Evolutionary conservation across 2,113 vertebrate species (phyloP).

Genomic region (Sula dactylatra): DNA sequence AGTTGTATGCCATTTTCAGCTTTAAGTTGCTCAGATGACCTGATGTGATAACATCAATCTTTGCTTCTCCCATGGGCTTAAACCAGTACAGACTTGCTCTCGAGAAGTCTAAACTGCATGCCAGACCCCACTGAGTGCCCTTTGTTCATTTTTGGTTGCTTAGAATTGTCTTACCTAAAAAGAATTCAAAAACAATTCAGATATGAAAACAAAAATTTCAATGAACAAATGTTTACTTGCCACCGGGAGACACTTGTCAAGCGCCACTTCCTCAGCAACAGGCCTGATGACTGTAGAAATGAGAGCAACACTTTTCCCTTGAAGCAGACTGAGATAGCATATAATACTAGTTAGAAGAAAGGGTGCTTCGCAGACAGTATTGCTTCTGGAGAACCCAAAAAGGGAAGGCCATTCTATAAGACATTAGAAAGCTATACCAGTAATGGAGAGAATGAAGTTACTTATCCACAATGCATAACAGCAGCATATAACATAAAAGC

Average conservation of each 20-base stretch:
- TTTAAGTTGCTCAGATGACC: background rate
- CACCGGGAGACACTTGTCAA: background rate
- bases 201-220: background rate
- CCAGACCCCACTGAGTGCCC: background rate
- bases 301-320: background rate
- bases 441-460: background rate
- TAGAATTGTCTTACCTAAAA: background rate
- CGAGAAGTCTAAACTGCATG: background rate
- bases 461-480: background rate
- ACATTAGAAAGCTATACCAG: background rate
- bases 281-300: background rate
- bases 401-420: background rate
- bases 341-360: background rate
- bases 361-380: background rate
- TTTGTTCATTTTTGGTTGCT: background rate
- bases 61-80: background rate
- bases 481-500: background rate
- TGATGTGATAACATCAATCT: background rate
- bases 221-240: background rate
- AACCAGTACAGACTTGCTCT: background rate
- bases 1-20: background rate
- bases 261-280: background rate
- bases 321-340: background rate
- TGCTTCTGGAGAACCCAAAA: background rate
- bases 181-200: background rate